Base-by-base conservation (phyloP, 2,113 vertebrate species). In the Antennarius striatus region DNA sequence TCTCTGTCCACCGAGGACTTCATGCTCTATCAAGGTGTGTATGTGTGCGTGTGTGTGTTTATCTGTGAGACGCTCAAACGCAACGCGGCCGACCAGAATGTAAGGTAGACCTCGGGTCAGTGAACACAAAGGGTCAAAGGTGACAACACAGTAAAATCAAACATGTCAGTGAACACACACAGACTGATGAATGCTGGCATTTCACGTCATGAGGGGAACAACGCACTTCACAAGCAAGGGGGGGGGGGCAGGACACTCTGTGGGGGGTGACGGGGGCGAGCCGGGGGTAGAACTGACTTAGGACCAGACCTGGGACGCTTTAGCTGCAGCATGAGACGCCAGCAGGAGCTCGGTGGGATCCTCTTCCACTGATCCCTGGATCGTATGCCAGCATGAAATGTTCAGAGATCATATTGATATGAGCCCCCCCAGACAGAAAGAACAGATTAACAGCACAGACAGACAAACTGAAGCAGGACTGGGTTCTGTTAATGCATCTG, bases 291-390 rank as follows among this genome's bases (percentile, higher is more conserved):
- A 76, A 65, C 11, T 67, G 64, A 72, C 71, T 87, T 61, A 60
- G 86, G 62, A 71, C 75, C 93, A 90, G 92, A 95, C 94, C 94
- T 95, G 93, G 64, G 91, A 88, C 57, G 83, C 87, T 54, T 89
- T 81, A 76, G 85, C 89, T 61, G 88, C 84, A 73, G 91, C 84
- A 65, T 92, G 91, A 83, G 89, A 56, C 4, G 90, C 86, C 85
- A 89, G 91, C 10, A 93, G 87, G 54, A 92, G 67, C 40, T 92
- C 79, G 75, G 92, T 83, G 0, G 91, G 88, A 51, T 91, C 92
- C 82, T 94, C 93, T 0, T 95, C 94, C 81, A 51, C 89, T 76
- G 87, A 91, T 87, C 83, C 94, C 94, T 96, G 89, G 72, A 48
- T 76, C 58, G 67, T 51, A 46, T 59, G 78, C 67, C 84, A 83